phyloP scores from a whole-genome alignment of 1,140 invertebrate species.

The Cardiocondyla obscurior region DNA sequence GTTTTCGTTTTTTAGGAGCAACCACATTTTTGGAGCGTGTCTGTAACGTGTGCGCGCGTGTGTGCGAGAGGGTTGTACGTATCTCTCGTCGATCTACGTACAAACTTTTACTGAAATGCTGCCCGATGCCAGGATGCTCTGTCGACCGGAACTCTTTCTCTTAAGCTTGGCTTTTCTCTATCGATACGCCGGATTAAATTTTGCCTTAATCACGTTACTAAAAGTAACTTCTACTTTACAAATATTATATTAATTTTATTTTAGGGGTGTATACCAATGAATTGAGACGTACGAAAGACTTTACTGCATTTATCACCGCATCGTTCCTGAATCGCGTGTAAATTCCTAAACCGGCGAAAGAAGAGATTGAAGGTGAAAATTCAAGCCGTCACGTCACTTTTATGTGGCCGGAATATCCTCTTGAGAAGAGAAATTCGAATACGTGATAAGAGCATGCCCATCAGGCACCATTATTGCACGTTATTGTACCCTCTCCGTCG shows the following conservation, averaged over 20 bases:
- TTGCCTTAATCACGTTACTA: neutral
- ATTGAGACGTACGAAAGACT: neutral
- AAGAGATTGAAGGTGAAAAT: neutral
- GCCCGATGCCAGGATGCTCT: constrained; percentile 11
- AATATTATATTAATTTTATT: neutral
- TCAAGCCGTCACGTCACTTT: neutral
- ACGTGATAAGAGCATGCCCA: constrained; percentile 28
- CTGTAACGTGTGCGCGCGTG: constrained; percentile 13
- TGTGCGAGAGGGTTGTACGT: constrained; percentile 8
- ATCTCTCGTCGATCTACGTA: neutral
- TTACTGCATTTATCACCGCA: neutral
- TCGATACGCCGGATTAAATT: neutral
- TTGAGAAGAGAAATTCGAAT: neutral
- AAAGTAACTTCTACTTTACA: neutral
- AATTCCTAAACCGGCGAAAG: neutral
- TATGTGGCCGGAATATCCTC: neutral
- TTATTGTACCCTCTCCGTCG: constrained; percentile 14
- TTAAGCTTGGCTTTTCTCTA: neutral
- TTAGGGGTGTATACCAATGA: neutral
- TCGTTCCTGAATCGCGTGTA: neutral
- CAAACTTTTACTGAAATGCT: constrained; percentile 22
- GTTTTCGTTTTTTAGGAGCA: constrained; percentile 70
- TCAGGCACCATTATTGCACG: constrained; percentile 35
- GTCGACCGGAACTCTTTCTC: neutral
- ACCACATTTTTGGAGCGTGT: constrained; percentile 72